Conservation (phyloP, 2,888 invertebrate species). For the Capitulum mitella region DNA sequence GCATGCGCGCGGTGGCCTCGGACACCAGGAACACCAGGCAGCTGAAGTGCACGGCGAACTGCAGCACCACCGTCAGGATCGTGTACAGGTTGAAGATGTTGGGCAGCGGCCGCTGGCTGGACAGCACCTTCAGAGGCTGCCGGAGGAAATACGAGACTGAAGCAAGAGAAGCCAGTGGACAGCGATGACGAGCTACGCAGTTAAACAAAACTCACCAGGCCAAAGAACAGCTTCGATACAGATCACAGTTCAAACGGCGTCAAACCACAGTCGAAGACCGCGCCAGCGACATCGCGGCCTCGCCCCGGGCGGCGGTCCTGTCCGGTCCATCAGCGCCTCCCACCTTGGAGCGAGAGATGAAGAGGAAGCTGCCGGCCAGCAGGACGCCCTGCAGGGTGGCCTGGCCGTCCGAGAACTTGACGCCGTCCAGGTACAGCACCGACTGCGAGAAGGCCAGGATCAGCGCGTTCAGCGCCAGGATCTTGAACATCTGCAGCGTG, state of each 20-base stretch:
- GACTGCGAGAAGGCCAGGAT: slow-evolving; percentile 98
- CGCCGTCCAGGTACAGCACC: slow-evolving; percentile 93
- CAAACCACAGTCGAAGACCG: too few relatives aligned
- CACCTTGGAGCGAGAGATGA: slow-evolving; percentile 89
- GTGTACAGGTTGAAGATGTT: slow-evolving; percentile 99
- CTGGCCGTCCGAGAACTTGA: slow-evolving; percentile 95
- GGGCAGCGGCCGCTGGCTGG: slow-evolving; percentile 87
- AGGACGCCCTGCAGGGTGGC: slow-evolving; percentile 94
- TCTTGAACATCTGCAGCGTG: slow-evolving; percentile 99
- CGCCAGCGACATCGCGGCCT: too few relatives aligned
- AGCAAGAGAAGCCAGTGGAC: too few relatives aligned
- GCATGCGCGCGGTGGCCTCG: slow-evolving; percentile 64
- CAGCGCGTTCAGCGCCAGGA: slow-evolving; percentile 92
- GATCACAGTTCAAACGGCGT: too few relatives aligned
- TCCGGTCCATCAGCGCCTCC: too few relatives aligned
- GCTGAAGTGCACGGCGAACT: slow-evolving; percentile 90
- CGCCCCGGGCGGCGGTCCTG: too few relatives aligned
- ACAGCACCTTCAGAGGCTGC: slow-evolving; percentile 82
- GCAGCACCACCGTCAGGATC: slow-evolving; percentile 83
- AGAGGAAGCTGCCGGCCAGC: slow-evolving; percentile 92
- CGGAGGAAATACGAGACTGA: slow-evolving; percentile 39
- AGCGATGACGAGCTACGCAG: too few relatives aligned
- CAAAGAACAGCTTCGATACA: too few relatives aligned
- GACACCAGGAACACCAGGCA: slow-evolving; percentile 82
- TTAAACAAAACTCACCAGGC: too few relatives aligned